Percentiles rank a stretch among this genome's conserved stretches.
Evolutionary conservation across 2,113 vertebrate genomes (phyloP).

Genomic region (Thalassarche chlororhynchos): DNA sequence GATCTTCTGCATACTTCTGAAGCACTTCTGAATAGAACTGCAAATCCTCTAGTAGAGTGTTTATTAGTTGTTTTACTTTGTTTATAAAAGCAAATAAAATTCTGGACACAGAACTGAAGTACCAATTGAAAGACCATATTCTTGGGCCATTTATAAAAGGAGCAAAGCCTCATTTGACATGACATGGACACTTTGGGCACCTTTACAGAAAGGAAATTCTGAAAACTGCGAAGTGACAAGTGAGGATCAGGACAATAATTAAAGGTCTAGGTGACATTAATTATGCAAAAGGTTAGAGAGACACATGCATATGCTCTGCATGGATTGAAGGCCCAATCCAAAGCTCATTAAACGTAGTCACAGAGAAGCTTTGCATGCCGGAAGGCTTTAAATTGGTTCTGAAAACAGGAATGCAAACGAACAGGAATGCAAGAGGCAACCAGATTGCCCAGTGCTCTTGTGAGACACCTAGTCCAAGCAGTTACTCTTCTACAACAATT

Average conservation of each 20-base stretch:
- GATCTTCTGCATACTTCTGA: background rate
- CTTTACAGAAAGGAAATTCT: background rate
- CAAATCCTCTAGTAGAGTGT: background rate
- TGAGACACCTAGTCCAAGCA: background rate
- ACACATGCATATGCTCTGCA: background rate
- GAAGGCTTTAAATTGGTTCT: background rate
- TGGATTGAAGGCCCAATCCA: background rate
- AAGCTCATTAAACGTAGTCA: background rate
- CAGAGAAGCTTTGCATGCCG: background rate
- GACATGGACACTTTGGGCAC: background rate
- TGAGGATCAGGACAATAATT: background rate
- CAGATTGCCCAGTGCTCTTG: background rate
- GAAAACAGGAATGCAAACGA: background rate
- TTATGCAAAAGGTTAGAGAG: constrained; percentile 21
- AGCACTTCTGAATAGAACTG: background rate
- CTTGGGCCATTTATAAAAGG: background rate
- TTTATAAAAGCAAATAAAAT: background rate
- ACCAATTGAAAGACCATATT: background rate
- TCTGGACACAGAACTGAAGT: background rate
- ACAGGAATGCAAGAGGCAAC: background rate
- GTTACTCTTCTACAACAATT: background rate
- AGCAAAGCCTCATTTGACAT: background rate
- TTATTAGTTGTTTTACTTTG: background rate
- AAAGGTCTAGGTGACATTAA: background rate
- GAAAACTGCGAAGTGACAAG: background rate